Percentiles rank a stretch among this genome's conserved stretches.
phyloP scores from a whole-genome alignment of 2,888 invertebrate genomes.

The Andrena haemorrhoa region DNA sequence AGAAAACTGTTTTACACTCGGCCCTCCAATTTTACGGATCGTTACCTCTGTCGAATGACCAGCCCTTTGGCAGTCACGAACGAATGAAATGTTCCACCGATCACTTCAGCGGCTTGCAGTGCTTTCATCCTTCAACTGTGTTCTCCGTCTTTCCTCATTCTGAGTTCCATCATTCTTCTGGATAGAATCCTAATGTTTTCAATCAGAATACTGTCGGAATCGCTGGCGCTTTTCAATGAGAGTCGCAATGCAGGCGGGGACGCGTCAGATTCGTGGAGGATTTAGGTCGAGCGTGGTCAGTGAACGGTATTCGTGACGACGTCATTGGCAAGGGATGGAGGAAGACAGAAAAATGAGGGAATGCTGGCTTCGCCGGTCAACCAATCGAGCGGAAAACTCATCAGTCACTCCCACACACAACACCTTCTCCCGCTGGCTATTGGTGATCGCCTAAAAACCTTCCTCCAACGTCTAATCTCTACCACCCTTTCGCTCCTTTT shows the following conservation, averaged over 20 bases:
- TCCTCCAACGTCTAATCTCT: conserved; percentile 67
- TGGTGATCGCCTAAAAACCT: conserved; percentile 66
- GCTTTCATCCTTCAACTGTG: background rate
- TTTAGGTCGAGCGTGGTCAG: conserved; percentile 64
- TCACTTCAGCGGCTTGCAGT: background rate
- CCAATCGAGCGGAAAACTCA: conserved; percentile 79
- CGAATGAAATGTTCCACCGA: conserved; percentile 12
- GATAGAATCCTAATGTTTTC: too few relatives aligned
- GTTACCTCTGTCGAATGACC: background rate
- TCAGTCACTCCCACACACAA: conserved; percentile 71
- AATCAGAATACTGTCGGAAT: too few relatives aligned
- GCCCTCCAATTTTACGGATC: conserved; percentile 19
- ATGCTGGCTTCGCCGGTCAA: conserved; percentile 65
- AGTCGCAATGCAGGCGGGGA: conserved; percentile 39
- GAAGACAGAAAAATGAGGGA: conserved; percentile 65
- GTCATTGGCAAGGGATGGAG: conserved; percentile 23
- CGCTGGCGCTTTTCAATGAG: background rate
- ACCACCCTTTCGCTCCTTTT: conserved; percentile 36
- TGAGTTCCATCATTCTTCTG: too few relatives aligned
- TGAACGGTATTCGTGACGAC: conserved; percentile 16
- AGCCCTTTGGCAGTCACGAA: conserved; percentile 14
- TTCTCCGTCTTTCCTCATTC: too few relatives aligned
- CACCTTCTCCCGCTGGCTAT: conserved; percentile 54
- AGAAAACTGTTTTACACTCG: background rate
- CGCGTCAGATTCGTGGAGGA: conserved; percentile 41